Conservation (phyloP, 2,797 vertebrate genomes). For the Ctenosaura bakeri region DNA sequence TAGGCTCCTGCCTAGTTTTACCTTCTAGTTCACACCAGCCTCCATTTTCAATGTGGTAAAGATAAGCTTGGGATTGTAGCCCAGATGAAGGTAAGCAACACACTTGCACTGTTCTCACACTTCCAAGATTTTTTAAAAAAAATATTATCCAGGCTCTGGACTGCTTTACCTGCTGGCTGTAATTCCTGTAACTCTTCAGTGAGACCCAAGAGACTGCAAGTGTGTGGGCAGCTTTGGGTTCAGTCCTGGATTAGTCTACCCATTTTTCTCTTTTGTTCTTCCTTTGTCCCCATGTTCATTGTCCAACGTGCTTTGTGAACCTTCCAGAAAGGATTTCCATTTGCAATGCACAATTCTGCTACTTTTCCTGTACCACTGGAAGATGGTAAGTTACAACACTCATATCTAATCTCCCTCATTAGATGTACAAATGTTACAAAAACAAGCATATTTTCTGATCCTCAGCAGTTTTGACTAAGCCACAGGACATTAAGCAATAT, state of each 20-base stretch:
- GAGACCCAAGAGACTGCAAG: not conserved
- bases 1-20: not conserved
- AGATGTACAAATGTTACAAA: not conserved
- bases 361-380: not conserved
- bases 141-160: not conserved
- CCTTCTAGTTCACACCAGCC: not conserved
- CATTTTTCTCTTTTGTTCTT: not conserved
- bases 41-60: not conserved
- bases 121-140: not conserved
- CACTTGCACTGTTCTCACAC: not conserved
- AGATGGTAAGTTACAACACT: not conserved
- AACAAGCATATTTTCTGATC: not conserved
- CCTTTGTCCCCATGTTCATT: not conserved
- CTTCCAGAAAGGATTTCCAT: not conserved
- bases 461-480: not conserved
- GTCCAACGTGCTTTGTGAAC: not conserved
- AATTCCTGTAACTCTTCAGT: slow-evolving; percentile 3
- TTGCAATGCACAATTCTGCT: not conserved
- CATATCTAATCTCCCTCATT: not conserved
- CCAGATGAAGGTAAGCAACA: not conserved
- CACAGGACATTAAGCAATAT: not conserved
- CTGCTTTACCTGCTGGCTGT: not conserved
- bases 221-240: not conserved
- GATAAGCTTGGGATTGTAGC: not conserved
- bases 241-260: not conserved